A percentile compares a stretch with the other conserved stretches of the same genome.
Evolutionary conservation across 1,140 invertebrate species (phyloP).

Genomic region (Mycetomoellerius zeteki): DNA sequence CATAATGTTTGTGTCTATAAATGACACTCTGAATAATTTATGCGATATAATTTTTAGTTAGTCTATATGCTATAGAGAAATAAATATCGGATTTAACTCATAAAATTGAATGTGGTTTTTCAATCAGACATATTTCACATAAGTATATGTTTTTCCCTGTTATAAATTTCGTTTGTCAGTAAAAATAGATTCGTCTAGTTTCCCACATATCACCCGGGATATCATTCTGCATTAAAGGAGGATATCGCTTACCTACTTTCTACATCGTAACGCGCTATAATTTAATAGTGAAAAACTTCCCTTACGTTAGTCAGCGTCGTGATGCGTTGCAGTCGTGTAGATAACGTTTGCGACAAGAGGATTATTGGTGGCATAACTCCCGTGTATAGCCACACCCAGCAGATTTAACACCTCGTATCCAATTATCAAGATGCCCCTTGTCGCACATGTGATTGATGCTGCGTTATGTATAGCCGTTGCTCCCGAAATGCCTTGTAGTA

Average conservation of each 20-base stretch:
- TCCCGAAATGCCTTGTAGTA: constrained; percentile 22
- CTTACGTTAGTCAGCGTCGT: constrained; percentile 70
- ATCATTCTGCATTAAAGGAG: constrained; percentile 65
- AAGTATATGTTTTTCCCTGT: neutral
- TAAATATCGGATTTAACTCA: neutral
- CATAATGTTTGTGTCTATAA: neutral
- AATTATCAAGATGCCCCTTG: constrained; percentile 77
- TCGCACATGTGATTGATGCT: constrained; percentile 69
- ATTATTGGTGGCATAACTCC: constrained; percentile 80
- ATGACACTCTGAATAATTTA: constrained; percentile 2
- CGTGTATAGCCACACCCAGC: constrained; percentile 77
- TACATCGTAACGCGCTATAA: constrained; percentile 70
- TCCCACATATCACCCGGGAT: constrained; percentile 31
- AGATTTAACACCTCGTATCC: constrained; percentile 82
- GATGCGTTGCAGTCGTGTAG: constrained; percentile 69
- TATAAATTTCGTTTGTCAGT: constrained; percentile 14
- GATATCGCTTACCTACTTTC: constrained; percentile 74
- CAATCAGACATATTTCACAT: neutral
- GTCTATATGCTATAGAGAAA: neutral
- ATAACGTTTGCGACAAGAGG: constrained; percentile 75
- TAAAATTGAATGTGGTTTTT: neutral
- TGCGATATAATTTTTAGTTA: neutral
- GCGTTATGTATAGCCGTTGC: constrained; percentile 61
- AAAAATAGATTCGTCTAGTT: constrained; percentile 7
- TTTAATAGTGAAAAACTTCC: constrained; percentile 76